Conservation (phyloP, 1,140 invertebrate genomes). For the Thaumetopoea pityocampa region DNA sequence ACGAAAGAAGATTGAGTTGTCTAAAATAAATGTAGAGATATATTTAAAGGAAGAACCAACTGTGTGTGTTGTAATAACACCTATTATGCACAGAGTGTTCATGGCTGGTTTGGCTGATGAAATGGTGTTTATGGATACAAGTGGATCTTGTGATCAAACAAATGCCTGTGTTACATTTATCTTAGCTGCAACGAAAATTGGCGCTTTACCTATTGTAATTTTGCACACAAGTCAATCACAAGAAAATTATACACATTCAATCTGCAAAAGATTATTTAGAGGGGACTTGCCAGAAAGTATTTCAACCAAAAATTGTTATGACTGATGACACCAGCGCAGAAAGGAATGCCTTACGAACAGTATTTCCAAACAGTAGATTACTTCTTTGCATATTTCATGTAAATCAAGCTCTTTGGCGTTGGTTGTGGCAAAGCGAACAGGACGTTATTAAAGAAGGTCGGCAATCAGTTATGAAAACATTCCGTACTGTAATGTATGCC, state of each 20-base stretch:
- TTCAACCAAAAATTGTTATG: constrained; percentile 10
- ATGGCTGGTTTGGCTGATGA: constrained; percentile 3
- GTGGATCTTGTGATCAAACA: constrained; percentile 11
- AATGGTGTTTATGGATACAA: constrained; percentile 13
- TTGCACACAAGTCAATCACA: constrained; percentile 1
- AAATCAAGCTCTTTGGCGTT: constrained; percentile 13
- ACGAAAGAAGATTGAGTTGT: too few relatives aligned
- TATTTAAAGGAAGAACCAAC: not conserved
- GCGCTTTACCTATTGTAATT: constrained; percentile 6
- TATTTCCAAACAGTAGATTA: constrained; percentile 11
- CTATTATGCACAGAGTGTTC: constrained; percentile 15
- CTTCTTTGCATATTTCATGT: constrained; percentile 12
- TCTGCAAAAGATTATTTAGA: too few relatives aligned
- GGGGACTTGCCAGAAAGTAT: too few relatives aligned
- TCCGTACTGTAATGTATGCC: too few relatives aligned
- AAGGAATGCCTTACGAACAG: constrained; percentile 8
- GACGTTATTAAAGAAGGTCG: not conserved
- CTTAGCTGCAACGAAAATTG: constrained; percentile 8
- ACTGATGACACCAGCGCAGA: constrained; percentile 11
- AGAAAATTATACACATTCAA: not conserved
- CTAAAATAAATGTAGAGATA: too few relatives aligned
- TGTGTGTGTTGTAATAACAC: constrained; percentile 10
- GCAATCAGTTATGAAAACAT: too few relatives aligned
- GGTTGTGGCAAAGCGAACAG: constrained; percentile 4
- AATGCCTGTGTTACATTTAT: constrained; percentile 7